Evolutionary conservation across 1,140 invertebrate species (phyloP).

Genomic region (Drosophila nasuta): DNA sequence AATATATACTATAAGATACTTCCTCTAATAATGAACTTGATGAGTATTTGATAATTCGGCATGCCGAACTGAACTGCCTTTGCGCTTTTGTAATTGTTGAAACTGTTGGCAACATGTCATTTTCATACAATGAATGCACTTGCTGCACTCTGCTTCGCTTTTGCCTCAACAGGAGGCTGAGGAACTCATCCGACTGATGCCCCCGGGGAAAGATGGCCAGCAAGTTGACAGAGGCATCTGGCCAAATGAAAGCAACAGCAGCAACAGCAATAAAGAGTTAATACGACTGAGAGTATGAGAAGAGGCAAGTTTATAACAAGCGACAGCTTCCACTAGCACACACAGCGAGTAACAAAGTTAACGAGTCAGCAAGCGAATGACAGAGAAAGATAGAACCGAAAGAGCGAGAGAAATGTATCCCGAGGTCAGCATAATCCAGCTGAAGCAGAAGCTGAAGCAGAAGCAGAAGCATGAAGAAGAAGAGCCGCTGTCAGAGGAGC

Average conservation of each 20-base stretch:
- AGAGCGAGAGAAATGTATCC: constrained; percentile 57
- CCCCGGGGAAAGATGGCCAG: constrained; percentile 28
- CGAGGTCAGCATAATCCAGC: constrained; percentile 43
- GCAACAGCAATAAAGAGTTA: constrained; percentile 32
- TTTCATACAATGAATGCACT: constrained; percentile 23
- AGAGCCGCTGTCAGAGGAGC: constrained; percentile 5
- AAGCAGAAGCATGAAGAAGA: constrained; percentile 6
- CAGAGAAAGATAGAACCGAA: constrained; percentile 10
- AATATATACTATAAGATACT: too few species aligned
- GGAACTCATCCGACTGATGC: constrained; percentile 4
- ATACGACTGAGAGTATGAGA: constrained; percentile 58
- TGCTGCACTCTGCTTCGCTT: constrained; percentile 14
- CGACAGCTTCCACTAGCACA: constrained; percentile 59
- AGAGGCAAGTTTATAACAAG: constrained; percentile 45
- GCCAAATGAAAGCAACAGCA: constrained; percentile 49
- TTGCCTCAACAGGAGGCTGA: constrained; percentile 12
- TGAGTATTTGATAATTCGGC: neutral
- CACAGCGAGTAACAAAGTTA: constrained; percentile 38
- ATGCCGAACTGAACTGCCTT: neutral
- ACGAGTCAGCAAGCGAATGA: constrained; percentile 18
- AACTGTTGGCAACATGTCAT: constrained; percentile 15
- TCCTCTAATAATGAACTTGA: neutral
- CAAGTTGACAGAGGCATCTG: constrained; percentile 23
- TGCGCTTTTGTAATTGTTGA: neutral
- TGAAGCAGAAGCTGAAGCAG: constrained; percentile 7